Base-by-base conservation (phyloP, 2,888 invertebrate species). In the Smittia aterrima region DNA sequence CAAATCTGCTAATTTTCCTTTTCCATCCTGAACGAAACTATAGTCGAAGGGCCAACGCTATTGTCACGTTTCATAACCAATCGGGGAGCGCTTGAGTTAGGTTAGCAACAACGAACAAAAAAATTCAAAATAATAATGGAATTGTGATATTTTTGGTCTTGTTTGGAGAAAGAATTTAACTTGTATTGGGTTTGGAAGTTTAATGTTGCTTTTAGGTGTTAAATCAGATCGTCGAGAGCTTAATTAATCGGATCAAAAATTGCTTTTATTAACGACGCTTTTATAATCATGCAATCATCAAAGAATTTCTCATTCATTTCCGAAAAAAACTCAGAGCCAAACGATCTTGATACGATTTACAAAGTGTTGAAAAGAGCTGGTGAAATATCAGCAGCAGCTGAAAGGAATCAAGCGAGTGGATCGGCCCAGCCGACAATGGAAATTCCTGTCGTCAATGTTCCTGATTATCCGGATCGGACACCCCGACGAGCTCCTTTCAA, bases 301-400 rank as follows among this genome's bases (percentile, higher is more conserved):
- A n/a, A 18, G 4, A 18, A 18, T 18, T 4, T 64, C 9, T 18
- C 9, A 58, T 18, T 47, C 58, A 18, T 22, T 58, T 22, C 22
- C n/a, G n/a, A n/a, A n/a, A 47, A 22, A 22, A 18, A 58, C 4
- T 75, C 75, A 74, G 74, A 74, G 13, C 66, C 74, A 13, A 66
- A 72, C 58, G 91, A 93, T 87, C 89, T 94, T 87, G 95, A 95
- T 88, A 91, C 91, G 85, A 93, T 93, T 84, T 95, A 95, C 87
- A 94, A 94, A 87, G 94, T 95, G 83, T 89, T 95, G 87, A 95
- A 95, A 87, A 93, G 95, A 84, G 95, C 95, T 81, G 93, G 93
- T 82, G 94, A 95, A 87, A 92, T 94, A 81, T 87, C 89, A 75
- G 75, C 74, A 75, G 20, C 77, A 76, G 25, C 78, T 13, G 53